Base-by-base conservation (phyloP, 2,797 vertebrate genomes). In the Oreortyx pictus region DNA sequence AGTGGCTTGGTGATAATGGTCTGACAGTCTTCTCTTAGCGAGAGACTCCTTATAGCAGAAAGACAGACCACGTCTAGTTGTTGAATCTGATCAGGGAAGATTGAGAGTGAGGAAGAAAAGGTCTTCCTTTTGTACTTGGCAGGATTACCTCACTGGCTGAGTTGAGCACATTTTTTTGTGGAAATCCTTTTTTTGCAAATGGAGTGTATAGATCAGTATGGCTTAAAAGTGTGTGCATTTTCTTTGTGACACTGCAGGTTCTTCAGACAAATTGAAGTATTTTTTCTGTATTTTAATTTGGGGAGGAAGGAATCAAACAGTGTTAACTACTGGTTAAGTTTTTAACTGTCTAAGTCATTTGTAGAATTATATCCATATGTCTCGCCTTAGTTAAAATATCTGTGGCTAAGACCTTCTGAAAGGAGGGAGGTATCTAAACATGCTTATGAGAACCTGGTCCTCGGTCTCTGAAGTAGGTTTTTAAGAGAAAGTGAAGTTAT, bases 311-410 rank as follows among this genome's bases (percentile, higher is more conserved):
- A 91, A 86, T 49, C n/a, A 70, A 82, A 67, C 35, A 64, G 41
- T 72, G 60, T 90, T 92, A 91, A 89, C 92, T 88, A 71, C 62
- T 87, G 35, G 65, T 71, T 88, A 74, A 33, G 14, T 62, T 77
- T 83, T 82, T 60, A 74, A 61, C 88, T 91, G 86, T 81, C 8
- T 47, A 65, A 61, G 35, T 68, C n/a, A 86, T 84, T 22, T 43
- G 35, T 86, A 59, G 41, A 66, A 59, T 87, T 67, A 50, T 4
- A 15, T 82, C 81, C 13, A 47, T 80, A 75, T 50, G 39, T 20
- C 29, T 68, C 56, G 27, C 41, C 84, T 87, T 61, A 87, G 57
- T 82, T 89, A 39, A 85, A 77, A 19, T 90, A 46, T n/a, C 82
- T 87, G 31, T 89, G 76, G 7, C 52, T 82, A 72, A 91, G 29